Evolutionary conservation across 2,888 invertebrate species (phyloP).

Genomic region (Cremastobaeus sp.): DNA sequence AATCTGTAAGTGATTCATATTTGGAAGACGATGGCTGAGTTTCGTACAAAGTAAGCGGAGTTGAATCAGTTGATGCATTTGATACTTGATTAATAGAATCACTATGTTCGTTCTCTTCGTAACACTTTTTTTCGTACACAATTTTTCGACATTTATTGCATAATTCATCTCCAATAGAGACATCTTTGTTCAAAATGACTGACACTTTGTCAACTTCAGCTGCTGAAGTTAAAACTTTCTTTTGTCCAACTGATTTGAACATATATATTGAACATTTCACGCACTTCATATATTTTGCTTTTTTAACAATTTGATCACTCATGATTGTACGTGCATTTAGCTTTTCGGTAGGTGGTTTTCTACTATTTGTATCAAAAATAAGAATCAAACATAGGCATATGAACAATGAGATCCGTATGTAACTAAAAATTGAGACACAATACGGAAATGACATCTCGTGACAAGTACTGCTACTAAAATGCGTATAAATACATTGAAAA

Average conservation of each 20-base stretch:
- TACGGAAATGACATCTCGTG: too few relatives aligned
- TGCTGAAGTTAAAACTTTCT: not conserved
- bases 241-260: not conserved
- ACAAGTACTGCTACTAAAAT: too few relatives aligned
- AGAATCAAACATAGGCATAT: too few relatives aligned
- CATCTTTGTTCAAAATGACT: not conserved
- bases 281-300: conserved; percentile 1
- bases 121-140: not conserved
- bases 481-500: too few relatives aligned
- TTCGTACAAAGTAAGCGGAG: too few relatives aligned
- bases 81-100: not conserved
- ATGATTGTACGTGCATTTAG: too few relatives aligned
- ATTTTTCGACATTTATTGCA: conserved; percentile 5
- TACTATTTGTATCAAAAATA: too few relatives aligned
- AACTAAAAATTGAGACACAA: too few relatives aligned
- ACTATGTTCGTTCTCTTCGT: not conserved
- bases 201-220: not conserved
- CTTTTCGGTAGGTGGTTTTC: too few relatives aligned
- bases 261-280: not conserved
- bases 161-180: conserved; percentile 1
- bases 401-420: too few relatives aligned
- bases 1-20: not conserved
- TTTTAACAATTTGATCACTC: conserved; percentile 5
- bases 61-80: too few relatives aligned
- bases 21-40: too few relatives aligned